phyloP scores from a whole-genome alignment of 2,797 vertebrate species.

The Buphagus erythrorhynchus region DNA sequence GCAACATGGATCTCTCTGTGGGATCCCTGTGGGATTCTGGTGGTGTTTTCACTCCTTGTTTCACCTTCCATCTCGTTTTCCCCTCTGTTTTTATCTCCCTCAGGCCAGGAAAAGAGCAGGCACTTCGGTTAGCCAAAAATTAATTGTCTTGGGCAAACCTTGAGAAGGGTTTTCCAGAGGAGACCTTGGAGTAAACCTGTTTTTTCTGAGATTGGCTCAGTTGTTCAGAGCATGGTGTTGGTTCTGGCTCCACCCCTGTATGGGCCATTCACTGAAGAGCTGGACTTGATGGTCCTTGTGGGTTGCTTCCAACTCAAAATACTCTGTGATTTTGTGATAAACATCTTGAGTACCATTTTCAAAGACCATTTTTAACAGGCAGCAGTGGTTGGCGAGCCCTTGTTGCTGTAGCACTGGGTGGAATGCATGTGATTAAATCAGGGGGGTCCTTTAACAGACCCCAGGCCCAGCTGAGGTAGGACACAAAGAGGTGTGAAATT shows the following conservation, averaged over 20 bases:
- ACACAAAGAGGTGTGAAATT: neutral
- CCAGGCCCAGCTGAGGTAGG: neutral
- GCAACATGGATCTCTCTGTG: neutral
- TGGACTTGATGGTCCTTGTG: neutral
- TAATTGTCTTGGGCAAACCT: neutral
- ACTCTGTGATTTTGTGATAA: neutral
- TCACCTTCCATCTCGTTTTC: fast-evolving
- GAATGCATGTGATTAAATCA: neutral
- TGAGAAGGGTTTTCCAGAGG: neutral
- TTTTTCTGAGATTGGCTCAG: neutral
- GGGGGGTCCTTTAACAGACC: fast-evolving
- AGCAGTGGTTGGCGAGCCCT: neutral
- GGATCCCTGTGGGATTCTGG: neutral
- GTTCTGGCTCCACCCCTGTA: too few species aligned
- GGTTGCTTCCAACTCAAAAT: neutral
- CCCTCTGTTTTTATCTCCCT: neutral
- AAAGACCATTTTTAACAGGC: neutral
- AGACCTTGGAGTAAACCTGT: neutral
- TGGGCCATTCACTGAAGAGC: too few species aligned
- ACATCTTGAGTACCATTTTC: neutral
- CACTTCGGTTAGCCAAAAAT: neutral
- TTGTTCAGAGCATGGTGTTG: neutral
- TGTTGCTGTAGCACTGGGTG: fast-evolving
- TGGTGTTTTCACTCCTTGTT: neutral
- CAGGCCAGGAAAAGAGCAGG: neutral